Percentiles rank a stretch among this genome's conserved stretches.
Evolutionary conservation across 2,113 vertebrate species (phyloP).

Genomic region (Galemys pyrenaicus): DNA sequence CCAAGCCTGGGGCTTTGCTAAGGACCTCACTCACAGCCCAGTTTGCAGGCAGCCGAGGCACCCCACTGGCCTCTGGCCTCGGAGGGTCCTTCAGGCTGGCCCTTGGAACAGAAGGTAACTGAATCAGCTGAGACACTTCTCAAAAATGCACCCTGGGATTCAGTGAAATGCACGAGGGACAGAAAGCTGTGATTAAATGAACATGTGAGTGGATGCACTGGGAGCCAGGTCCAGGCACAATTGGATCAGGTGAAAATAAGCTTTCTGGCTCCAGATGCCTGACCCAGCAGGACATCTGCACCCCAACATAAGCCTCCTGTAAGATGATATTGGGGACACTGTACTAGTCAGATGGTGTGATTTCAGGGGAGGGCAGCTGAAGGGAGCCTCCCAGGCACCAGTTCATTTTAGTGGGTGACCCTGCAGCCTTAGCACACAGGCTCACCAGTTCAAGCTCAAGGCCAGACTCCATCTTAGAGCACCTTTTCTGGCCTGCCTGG

Average conservation of each 20-base stretch:
- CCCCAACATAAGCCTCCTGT: not conserved
- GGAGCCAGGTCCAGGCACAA: too few species aligned
- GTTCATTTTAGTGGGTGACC: not conserved
- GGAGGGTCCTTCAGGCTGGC: not conserved
- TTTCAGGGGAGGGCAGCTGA: not conserved
- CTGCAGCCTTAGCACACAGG: not conserved
- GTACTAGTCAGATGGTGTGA: too few species aligned
- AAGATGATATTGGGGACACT: not conserved
- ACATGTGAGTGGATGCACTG: rapidly evolving
- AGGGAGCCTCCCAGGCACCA: not conserved
- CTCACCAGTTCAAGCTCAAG: not conserved
- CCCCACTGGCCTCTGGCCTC: too few species aligned
- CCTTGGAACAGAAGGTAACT: not conserved
- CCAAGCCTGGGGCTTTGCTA: not conserved
- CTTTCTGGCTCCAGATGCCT: rapidly evolving
- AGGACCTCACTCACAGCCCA: not conserved
- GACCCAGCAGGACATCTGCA: not conserved
- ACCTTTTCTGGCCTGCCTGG: not conserved
- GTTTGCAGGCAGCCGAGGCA: not conserved
- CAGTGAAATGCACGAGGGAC: not conserved
- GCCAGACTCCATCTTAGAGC: not conserved
- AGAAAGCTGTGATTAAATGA: too few species aligned
- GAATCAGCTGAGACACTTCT: not conserved
- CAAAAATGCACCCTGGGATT: not conserved
- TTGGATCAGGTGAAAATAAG: rapidly evolving